These are phyloP conservation scores for Hypomecis punctinalis DNA, from an alignment of 2,888 invertebrate genomes.

Conservation along the genomic window DNA sequence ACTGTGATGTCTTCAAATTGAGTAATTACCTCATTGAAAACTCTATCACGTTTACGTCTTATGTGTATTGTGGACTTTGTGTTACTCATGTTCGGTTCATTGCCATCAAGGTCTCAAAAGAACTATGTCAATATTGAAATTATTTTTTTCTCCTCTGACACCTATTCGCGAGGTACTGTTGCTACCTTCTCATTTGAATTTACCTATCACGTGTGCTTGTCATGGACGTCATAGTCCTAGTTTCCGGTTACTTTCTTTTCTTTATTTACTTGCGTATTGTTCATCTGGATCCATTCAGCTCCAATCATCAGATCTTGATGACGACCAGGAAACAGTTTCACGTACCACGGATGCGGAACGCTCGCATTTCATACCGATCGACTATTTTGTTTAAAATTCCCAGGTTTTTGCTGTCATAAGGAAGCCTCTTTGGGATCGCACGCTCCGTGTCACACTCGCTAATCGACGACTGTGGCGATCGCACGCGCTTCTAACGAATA, in stretches of 20 bases:
- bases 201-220: slow-evolving; percentile 15
- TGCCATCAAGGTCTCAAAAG: slow-evolving; percentile 34
- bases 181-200: slow-evolving; percentile 11
- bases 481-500: slow-evolving; percentile 51
- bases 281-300: slow-evolving; percentile 2
- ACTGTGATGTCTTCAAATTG: slow-evolving; percentile 10
- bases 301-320: slow-evolving; percentile 28
- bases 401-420: slow-evolving; percentile 50
- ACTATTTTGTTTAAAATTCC: slow-evolving; percentile 45
- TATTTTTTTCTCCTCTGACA: slow-evolving; percentile 17
- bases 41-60: slow-evolving; percentile 14
- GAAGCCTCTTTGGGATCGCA: slow-evolving; percentile 49
- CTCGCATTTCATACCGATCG: slow-evolving; percentile 32
- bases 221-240: slow-evolving; percentile 17
- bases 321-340: slow-evolving; percentile 47
- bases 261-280: slow-evolving; percentile 13
- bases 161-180: slow-evolving; percentile 23
- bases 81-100: slow-evolving; percentile 34
- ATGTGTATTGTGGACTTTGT: slow-evolving; percentile 17
- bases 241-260: slow-evolving; percentile 30
- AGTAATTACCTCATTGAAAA: slow-evolving; percentile 15
- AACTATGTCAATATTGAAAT: slow-evolving; percentile 28
- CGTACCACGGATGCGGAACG: slow-evolving; percentile 61
- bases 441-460: slow-evolving; percentile 54
- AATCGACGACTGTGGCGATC: slow-evolving; percentile 50